Conservation (phyloP, 2,888 invertebrate genomes). For the Athripsodes cinereus region DNA sequence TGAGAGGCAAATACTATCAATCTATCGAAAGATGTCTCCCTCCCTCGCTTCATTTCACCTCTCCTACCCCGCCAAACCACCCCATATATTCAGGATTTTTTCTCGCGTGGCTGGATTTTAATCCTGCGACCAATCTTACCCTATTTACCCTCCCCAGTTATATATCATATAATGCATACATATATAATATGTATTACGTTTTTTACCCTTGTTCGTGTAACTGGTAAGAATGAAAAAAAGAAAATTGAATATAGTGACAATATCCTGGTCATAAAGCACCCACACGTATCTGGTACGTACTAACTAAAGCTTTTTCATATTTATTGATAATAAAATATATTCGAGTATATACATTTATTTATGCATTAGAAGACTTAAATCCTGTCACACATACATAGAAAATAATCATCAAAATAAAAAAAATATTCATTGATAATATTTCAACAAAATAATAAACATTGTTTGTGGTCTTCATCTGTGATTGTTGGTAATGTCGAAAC, state of each 20-base stretch:
- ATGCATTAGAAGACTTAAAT: no score
- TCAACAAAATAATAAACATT: no score
- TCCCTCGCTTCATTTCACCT: not conserved
- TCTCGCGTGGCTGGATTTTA: constrained; percentile 26
- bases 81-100: constrained; percentile 25
- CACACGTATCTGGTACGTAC: no score
- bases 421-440: no score
- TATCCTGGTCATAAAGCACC: not conserved
- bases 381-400: no score
- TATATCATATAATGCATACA: not conserved
- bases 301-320: no score
- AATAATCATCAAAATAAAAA: no score
- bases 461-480: no score
- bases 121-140: constrained; percentile 25
- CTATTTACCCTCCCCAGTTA: constrained; percentile 8
- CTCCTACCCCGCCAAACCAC: constrained; percentile 12
- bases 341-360: no score
- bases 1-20: constrained; percentile 8
- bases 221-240: not conserved
- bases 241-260: not conserved
- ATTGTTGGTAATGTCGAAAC: no score
- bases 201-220: not conserved
- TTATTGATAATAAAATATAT: no score
- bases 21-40: constrained; percentile 16
- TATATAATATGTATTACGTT: not conserved